Evolutionary conservation across 2,113 vertebrate species (phyloP).

Genomic region (Xenopus borealis): DNA sequence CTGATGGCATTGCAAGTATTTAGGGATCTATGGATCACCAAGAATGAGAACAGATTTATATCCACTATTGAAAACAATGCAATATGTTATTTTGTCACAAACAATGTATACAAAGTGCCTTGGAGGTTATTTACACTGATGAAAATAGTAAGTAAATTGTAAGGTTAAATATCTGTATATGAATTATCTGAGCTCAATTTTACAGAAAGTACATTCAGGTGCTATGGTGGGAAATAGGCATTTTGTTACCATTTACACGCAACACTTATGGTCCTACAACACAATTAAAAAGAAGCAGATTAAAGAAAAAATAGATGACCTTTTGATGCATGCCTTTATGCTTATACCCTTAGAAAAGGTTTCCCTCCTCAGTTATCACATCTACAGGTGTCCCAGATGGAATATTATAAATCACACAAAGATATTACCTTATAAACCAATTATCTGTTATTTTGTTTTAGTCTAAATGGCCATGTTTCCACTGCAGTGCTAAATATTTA

Average conservation of each 20-base stretch:
- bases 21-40: no score
- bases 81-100: not conserved
- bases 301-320: slow-evolving; percentile 1
- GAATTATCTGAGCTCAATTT: not conserved
- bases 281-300: slow-evolving; percentile 1
- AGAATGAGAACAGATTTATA: not conserved
- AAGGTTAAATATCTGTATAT: slow-evolving; percentile 23
- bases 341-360: not conserved
- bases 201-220: slow-evolving; percentile 42
- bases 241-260: slow-evolving; percentile 10
- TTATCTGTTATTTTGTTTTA: not conserved
- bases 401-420: slow-evolving; percentile 8
- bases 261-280: not conserved
- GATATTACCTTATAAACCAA: slow-evolving; percentile 6
- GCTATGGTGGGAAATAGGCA: slow-evolving; percentile 29
- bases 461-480: slow-evolving; percentile 8
- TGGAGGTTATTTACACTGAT: slow-evolving; percentile 25
- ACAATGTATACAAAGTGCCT: not conserved
- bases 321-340: slow-evolving; percentile 8
- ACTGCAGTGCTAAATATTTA: not conserved
- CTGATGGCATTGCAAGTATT: no score
- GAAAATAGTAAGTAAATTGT: not conserved
- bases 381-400: not conserved
- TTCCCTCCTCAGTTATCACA: not conserved
- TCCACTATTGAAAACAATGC: not conserved